Conservation (phyloP, 2,797 vertebrate genomes). For the Pipistrellus nathusii region DNA sequence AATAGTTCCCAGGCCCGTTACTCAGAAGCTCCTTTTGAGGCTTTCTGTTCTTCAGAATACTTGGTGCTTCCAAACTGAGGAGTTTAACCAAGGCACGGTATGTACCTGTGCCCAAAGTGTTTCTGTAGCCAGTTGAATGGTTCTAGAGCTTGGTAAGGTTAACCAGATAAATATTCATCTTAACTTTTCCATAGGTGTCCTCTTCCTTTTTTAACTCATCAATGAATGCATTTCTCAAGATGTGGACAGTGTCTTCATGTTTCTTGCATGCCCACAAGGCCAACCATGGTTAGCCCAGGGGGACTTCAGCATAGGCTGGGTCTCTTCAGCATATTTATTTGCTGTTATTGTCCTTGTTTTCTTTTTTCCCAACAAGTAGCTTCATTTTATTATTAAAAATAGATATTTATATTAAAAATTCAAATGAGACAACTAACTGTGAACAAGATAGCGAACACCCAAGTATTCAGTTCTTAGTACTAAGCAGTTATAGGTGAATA, state of each 20-base stretch:
- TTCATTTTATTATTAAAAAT: constrained; percentile 11
- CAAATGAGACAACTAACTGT: background rate
- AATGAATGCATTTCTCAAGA: background rate
- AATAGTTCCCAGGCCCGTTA: background rate
- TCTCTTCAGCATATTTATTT: background rate
- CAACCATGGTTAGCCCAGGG: no score
- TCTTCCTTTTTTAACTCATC: constrained; percentile 8
- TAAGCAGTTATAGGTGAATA: background rate
- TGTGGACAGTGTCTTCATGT: background rate
- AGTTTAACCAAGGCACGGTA: background rate
- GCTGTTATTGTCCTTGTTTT: constrained; percentile 5
- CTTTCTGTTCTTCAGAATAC: constrained; percentile 13
- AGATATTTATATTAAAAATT: constrained; percentile 18
- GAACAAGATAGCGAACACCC: background rate
- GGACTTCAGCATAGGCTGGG: background rate
- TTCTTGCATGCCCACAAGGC: background rate
- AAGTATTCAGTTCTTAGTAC: background rate
- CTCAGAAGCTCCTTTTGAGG: background rate
- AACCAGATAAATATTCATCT: background rate
- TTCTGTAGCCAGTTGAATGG: background rate
- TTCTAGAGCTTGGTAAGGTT: background rate
- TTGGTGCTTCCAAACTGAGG: background rate
- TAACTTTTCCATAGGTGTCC: background rate
- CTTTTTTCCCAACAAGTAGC: background rate
- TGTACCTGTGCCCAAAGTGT: background rate